Percentiles rank a stretch among this genome's conserved stretches.
These are phyloP conservation scores for Sylvia borin DNA, from an alignment of 2,797 vertebrate genomes.

Conservation along the genomic window DNA sequence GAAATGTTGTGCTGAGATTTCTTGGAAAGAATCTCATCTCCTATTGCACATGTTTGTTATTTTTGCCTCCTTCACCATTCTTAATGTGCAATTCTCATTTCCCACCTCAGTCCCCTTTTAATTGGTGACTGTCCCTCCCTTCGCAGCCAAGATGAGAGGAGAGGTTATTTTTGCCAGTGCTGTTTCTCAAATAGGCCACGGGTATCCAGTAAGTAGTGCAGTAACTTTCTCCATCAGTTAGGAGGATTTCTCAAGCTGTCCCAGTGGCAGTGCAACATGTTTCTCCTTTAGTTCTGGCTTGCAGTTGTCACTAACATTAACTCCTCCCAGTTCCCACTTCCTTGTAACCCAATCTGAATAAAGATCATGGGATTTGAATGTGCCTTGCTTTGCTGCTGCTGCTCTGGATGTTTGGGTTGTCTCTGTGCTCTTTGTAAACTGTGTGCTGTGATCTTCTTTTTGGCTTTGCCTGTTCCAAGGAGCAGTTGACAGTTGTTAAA, in stretches of 20 bases:
- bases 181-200: conserved; percentile 55
- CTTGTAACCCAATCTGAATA: conserved; percentile 63
- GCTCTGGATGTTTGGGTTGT: not conserved
- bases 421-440: not conserved
- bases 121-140: conserved; percentile 5
- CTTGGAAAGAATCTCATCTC: not conserved
- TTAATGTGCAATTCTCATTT: not conserved
- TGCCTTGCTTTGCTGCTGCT: not conserved
- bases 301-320: conserved; percentile 28
- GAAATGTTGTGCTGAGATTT: not conserved
- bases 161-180: conserved; percentile 56
- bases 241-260: conserved; percentile 39
- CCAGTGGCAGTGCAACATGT: not conserved
- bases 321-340: conserved; percentile 56
- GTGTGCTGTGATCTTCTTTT: not conserved
- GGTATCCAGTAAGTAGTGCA: conserved; percentile 35
- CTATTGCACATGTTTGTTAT: conserved; percentile 2
- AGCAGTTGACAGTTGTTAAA: conserved; percentile 62
- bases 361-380: conserved; percentile 59
- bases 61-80: conserved; percentile 6
- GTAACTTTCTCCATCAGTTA: conserved; percentile 34
- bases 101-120: not conserved
- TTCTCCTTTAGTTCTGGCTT: conserved; percentile 32
- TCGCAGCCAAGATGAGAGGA: not conserved
- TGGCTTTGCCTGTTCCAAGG: conserved; percentile 18